Conservation (phyloP, 1,140 invertebrate species). For the Diorhabda elongata region DNA sequence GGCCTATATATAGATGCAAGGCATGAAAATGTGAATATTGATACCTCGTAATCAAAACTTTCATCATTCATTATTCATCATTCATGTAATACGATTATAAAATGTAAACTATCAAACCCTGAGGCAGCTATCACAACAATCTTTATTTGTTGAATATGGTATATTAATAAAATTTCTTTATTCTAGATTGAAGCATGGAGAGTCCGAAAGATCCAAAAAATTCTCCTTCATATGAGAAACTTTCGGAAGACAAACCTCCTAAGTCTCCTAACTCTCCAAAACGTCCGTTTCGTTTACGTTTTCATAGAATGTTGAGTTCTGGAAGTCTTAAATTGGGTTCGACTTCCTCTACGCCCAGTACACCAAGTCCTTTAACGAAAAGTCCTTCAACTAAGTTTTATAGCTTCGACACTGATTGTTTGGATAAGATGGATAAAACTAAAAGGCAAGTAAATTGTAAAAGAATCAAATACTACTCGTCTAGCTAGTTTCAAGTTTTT, state of each 20-base stretch:
- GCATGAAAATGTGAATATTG: no score
- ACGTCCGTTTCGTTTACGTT: constrained; percentile 23
- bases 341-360: constrained; percentile 7
- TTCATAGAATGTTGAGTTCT: constrained; percentile 25
- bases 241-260: constrained; percentile 20
- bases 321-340: constrained; percentile 21
- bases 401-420: constrained; percentile 7
- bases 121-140: no score
- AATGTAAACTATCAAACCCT: no score
- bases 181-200: constrained; percentile 11
- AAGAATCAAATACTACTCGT: not conserved
- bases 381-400: constrained; percentile 4
- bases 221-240: constrained; percentile 20
- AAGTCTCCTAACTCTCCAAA: constrained; percentile 9
- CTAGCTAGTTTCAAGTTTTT: not conserved
- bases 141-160: not conserved
- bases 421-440: not conserved
- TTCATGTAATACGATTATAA: no score
- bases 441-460: constrained; percentile 6
- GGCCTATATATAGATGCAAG: no score
- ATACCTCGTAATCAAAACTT: no score
- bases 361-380: constrained; percentile 7
- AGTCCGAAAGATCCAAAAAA: constrained; percentile 15
- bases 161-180: constrained; percentile 1
- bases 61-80: no score